phyloP scores from a whole-genome alignment of 1,140 invertebrate species.

The Drosophila tristis region DNA sequence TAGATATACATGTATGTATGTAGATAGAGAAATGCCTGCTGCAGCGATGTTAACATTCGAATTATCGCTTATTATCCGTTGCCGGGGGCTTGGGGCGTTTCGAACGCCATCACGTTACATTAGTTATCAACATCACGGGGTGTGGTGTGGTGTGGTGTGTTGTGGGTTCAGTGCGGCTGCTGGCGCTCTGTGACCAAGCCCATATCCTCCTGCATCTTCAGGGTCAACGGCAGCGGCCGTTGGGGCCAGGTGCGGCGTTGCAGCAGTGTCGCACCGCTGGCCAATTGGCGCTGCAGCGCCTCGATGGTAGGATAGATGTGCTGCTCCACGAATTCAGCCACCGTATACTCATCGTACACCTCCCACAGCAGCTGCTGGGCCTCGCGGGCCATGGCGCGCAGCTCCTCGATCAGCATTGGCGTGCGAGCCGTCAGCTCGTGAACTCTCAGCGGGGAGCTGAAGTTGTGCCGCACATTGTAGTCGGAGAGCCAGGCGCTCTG shows the following conservation, averaged over 20 bases:
- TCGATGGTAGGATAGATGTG: slow-evolving; percentile 85
- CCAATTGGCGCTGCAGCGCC: slow-evolving; percentile 84
- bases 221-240: slow-evolving; percentile 74
- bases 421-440: slow-evolving; percentile 89
- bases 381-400: slow-evolving; percentile 87
- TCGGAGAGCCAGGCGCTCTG: slow-evolving; percentile 90
- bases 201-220: slow-evolving; percentile 63
- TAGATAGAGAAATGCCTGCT: slow-evolving; percentile 27
- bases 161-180: slow-evolving; percentile 27
- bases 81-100: slow-evolving; percentile 56
- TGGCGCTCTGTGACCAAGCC: slow-evolving; percentile 47
- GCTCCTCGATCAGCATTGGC: slow-evolving; percentile 87
- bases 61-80: slow-evolving; percentile 40
- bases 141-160: neutral
- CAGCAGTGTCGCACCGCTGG: slow-evolving; percentile 81
- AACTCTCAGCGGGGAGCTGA: slow-evolving; percentile 89
- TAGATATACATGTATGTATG: slow-evolving; percentile 10
- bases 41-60: slow-evolving; percentile 49
- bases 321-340: slow-evolving; percentile 90
- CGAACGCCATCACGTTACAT: slow-evolving; percentile 43
- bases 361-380: slow-evolving; percentile 88
- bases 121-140: slow-evolving; percentile 9
- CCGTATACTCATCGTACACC: slow-evolving; percentile 89
- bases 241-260: slow-evolving; percentile 80
- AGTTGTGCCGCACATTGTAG: slow-evolving; percentile 92